phyloP scores from a whole-genome alignment of 2,113 vertebrate species.

The Microtus richardsoni region DNA sequence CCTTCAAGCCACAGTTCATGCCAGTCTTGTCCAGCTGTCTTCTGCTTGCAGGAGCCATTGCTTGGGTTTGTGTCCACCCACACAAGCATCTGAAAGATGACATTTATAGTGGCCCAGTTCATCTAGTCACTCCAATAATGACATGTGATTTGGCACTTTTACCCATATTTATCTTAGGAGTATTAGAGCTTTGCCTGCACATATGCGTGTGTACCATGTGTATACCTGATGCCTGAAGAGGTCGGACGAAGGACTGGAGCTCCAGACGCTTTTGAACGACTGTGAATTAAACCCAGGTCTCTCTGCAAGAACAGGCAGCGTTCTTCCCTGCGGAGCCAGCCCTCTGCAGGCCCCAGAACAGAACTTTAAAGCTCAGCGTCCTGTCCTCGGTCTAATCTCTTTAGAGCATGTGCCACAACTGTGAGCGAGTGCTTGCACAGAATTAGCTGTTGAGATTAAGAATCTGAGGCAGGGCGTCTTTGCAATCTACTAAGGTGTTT shows the following conservation, averaged over 20 bases:
- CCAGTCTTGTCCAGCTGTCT: neutral
- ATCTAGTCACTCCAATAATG: neutral
- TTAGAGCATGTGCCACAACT: neutral
- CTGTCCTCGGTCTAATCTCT: neutral
- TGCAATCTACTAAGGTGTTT: neutral
- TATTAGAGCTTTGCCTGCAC: neutral
- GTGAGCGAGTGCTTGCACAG: neutral
- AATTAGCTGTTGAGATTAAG: neutral
- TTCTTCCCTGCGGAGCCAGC: neutral
- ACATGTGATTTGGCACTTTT: neutral
- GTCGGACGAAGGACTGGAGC: neutral
- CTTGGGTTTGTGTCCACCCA: neutral
- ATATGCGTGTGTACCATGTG: neutral
- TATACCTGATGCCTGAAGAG: neutral
- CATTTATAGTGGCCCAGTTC: neutral
- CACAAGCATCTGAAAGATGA: neutral
- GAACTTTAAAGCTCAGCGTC: neutral
- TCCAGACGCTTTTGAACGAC: neutral
- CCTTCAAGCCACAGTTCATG: neutral
- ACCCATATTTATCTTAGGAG: neutral
- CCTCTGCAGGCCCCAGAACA: neutral
- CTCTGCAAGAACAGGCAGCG: neutral
- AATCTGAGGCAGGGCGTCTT: neutral
- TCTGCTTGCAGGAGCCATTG: neutral
- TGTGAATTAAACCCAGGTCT: neutral